Evolutionary conservation across 2,113 vertebrate genomes (phyloP).

Genomic region (Acanthisitta chloris): DNA sequence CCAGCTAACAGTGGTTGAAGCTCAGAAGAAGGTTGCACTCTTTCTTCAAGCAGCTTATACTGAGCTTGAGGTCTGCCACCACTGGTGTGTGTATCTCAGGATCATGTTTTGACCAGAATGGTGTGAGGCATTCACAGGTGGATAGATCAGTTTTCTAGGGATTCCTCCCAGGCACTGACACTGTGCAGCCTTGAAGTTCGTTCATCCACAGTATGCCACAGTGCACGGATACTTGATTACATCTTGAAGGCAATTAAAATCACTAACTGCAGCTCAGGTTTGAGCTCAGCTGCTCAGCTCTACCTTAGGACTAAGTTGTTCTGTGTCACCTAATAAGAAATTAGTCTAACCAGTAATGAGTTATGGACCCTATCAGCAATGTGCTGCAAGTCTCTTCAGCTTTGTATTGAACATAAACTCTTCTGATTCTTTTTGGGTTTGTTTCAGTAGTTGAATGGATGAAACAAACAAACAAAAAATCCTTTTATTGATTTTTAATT

Average conservation of each 20-base stretch:
- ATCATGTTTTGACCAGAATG: neutral
- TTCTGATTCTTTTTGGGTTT: neutral
- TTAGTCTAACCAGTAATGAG: neutral
- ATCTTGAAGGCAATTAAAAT: neutral
- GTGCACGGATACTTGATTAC: neutral
- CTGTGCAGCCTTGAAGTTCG: accelerated
- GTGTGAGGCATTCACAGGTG: neutral
- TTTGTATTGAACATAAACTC: neutral
- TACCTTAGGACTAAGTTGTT: neutral
- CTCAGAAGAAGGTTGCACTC: neutral
- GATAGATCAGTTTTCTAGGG: neutral
- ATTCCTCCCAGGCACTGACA: neutral
- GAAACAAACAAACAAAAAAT: neutral
- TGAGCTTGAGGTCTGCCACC: neutral
- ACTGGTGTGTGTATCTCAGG: neutral
- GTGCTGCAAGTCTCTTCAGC: neutral
- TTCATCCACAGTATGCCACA: neutral
- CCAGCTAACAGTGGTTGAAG: neutral
- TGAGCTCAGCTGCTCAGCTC: neutral
- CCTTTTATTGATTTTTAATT: neutral
- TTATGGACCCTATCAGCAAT: neutral
- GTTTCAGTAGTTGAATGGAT: neutral
- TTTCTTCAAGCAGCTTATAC: neutral
- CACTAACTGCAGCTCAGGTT: neutral
- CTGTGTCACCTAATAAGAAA: neutral